Base-by-base conservation (phyloP, 1,140 invertebrate genomes). In the Heliconius nattereri region DNA sequence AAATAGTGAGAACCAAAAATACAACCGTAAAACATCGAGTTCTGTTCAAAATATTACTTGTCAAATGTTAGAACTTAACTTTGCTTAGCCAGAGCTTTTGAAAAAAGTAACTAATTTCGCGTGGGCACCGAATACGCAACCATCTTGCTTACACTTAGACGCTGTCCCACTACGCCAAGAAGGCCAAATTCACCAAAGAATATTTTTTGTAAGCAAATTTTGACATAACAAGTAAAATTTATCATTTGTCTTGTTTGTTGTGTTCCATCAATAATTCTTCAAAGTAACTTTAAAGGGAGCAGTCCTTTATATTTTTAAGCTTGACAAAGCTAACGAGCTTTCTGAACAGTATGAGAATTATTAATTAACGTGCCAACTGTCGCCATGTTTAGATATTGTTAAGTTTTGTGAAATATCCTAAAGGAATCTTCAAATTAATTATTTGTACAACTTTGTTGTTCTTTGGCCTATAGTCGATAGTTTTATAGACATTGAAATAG, bases 301-400 rank as follows among this genome's bases (percentile, higher is more conserved):
- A 66, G 23, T 66, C 60, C 60, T 66, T 66, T 66, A 66, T 66
- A 66, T 66, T 66, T 66, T 66, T 66, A 66, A 66, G 60, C 60
- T 66, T 66, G 60, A 66, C 60, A 66, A 66, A 66, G 60, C 60
- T 66, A 66, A 66, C 60, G 60, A 66, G 60, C 60, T 16, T 29
- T 66, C n/a, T 66, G 60, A 66, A 66, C 60, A 66, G 29, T 66
- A 66, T 66, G 60, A 66, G 60, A 66, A 26, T 66, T 66, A 66
- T 66, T 66, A 66, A 66, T 66, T 66, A 66, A 66, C 60, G 60
- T 66, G 54, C 19, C 54, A 26, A 66, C 60, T 29, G 60, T 66
- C 60, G 9, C 60, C 8, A n/a, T 66, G 60, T 66, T 66, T 66
- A 66, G 60, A 66, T 66, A 66, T 66, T 16, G 60, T 26, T 11